phyloP scores from a whole-genome alignment of 92 coral and sea anemone species.

The Plumapathes pennacea region DNA sequence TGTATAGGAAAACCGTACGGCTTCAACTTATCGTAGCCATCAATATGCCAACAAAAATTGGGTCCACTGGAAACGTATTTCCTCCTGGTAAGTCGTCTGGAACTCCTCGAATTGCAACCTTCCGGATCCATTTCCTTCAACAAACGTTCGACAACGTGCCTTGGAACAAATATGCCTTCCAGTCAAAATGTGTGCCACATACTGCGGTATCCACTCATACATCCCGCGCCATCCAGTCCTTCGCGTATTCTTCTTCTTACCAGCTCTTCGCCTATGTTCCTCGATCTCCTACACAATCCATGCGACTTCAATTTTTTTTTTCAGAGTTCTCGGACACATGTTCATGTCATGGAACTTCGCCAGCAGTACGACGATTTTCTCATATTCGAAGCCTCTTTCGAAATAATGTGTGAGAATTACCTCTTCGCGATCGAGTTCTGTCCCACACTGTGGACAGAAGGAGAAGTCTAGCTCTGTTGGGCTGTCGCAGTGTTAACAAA shows the following conservation, averaged over 20 bases:
- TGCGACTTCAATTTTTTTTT: conserved; percentile 34
- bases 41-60: conserved; percentile 27
- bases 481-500: too few relatives aligned
- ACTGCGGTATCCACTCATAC: conserved; percentile 49
- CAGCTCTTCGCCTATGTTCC: conserved; percentile 16
- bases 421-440: conserved; percentile 21
- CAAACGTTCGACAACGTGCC: conserved; percentile 31
- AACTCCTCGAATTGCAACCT: conserved; percentile 27
- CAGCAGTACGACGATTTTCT: conserved; percentile 27
- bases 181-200: conserved; percentile 57
- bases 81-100: conserved; percentile 24
- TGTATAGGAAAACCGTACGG: conserved; percentile 26
- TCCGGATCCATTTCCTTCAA: conserved; percentile 53
- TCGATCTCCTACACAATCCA: conserved; percentile 42
- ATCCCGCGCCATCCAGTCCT: conserved; percentile 53
- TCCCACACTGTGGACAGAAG: conserved; percentile 33
- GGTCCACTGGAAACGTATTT: conserved; percentile 22
- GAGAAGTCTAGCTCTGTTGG: too few relatives aligned
- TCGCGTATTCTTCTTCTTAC: conserved; percentile 43
- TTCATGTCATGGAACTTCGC: conserved; percentile 17
- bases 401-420: conserved; percentile 31
- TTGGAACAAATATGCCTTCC: conserved; percentile 43
- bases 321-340: conserved; percentile 37
- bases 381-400: conserved; percentile 31
- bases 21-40: conserved; percentile 21